phyloP scores from a whole-genome alignment of 2,797 vertebrate genomes.

The Silurus lanzhouensis region DNA sequence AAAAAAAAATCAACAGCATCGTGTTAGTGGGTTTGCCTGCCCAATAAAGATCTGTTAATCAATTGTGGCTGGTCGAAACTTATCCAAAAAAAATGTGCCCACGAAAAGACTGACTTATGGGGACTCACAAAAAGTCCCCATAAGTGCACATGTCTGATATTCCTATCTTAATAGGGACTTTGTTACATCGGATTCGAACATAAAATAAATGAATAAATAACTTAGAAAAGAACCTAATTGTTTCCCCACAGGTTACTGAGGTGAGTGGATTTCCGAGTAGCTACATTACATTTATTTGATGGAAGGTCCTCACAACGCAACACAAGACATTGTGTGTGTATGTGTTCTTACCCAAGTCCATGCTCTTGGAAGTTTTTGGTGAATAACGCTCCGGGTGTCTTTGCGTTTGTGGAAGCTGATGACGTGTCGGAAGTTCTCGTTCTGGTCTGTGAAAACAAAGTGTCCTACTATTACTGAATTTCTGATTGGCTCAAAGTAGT shows the following conservation, averaged over 20 bases:
- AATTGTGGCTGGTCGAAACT: rapidly evolving
- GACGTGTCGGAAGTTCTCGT: conserved; percentile 49
- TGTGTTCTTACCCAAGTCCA: conserved; percentile 80
- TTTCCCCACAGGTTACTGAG: neutral
- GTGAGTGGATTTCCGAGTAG: neutral
- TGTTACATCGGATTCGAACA: neutral
- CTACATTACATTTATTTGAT: neutral
- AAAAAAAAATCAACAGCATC: neutral
- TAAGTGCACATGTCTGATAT: too few species aligned
- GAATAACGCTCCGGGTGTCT: conserved; percentile 65
- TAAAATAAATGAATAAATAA: neutral
- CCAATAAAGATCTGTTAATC: neutral
- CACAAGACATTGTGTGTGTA: neutral
- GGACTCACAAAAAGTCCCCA: neutral
- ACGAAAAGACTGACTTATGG: neutral
- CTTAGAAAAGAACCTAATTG: neutral
- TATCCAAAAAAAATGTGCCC: neutral
- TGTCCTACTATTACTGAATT: neutral
- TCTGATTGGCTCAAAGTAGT: neutral
- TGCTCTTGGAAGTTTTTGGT: conserved; percentile 81
- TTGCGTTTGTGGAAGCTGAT: conserved; percentile 19
- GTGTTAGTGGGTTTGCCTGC: too few species aligned
- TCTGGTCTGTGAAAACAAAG: neutral
- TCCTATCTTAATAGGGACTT: too few species aligned
- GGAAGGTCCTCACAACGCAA: neutral